Evolutionary conservation across 2,113 vertebrate genomes (phyloP).

Genomic region (Drymodes brunneopygia): DNA sequence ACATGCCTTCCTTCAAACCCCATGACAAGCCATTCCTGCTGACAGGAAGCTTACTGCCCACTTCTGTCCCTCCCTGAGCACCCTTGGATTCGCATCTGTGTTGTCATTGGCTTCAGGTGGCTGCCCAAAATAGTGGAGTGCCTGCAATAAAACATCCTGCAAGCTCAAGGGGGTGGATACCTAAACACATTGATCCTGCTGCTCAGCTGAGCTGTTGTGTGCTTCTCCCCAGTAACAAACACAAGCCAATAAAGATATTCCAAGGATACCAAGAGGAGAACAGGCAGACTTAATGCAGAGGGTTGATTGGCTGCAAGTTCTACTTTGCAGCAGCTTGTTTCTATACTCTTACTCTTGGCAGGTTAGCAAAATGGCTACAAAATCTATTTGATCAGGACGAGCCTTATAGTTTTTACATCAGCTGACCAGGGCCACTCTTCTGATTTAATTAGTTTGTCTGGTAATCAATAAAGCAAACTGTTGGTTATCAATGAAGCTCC

Average conservation of each 20-base stretch:
- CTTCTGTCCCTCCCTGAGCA: background rate
- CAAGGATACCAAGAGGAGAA: background rate
- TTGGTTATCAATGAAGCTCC: background rate
- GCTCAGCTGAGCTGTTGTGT: background rate
- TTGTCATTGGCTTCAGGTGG: background rate
- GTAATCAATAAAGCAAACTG: background rate
- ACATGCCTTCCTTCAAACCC: background rate
- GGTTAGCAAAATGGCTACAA: background rate
- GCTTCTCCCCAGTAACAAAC: background rate
- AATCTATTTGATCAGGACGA: background rate
- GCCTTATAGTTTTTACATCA: background rate
- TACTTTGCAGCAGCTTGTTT: background rate
- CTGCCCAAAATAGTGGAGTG: background rate
- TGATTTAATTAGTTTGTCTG: background rate
- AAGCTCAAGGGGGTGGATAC: background rate
- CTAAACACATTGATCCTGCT: background rate
- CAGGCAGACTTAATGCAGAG: background rate
- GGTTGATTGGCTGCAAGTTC: background rate
- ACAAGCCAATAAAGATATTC: background rate
- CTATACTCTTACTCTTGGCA: background rate
- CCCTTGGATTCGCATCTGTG: background rate
- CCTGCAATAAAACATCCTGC: background rate
- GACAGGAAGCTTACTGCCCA: background rate
- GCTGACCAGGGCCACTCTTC: background rate
- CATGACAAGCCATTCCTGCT: background rate